These are phyloP conservation scores for Latrodectus hesperus DNA, from an alignment of 2,888 invertebrate species.

Conservation along the genomic window DNA sequence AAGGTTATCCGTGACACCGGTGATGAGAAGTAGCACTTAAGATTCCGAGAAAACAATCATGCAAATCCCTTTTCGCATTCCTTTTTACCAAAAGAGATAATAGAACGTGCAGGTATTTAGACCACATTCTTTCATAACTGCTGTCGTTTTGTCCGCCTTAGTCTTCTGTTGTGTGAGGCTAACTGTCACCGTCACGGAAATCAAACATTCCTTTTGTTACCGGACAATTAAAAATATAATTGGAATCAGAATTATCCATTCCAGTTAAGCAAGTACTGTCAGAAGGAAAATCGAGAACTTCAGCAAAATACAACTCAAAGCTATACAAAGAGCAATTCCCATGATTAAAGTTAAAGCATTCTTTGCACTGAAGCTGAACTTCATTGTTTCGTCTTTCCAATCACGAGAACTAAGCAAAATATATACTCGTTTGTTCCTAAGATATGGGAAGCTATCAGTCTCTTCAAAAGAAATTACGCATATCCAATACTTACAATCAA, in stretches of 20 bases:
- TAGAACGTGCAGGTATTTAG: slow-evolving; percentile 46
- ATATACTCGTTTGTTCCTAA: no score
- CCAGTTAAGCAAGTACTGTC: no score
- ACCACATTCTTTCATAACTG: slow-evolving; percentile 51
- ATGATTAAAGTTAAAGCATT: no score
- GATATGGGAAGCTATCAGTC: no score
- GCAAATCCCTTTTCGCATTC: slow-evolving; percentile 51
- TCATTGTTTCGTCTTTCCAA: no score
- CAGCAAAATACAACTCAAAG: no score
- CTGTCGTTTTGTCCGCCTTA: slow-evolving; percentile 24
- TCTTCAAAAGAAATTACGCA: no score
- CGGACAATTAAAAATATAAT: not conserved
- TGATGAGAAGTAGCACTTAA: slow-evolving; percentile 30
- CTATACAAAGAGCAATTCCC: no score
- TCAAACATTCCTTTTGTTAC: not conserved
- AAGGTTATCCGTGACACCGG: slow-evolving; percentile 27
- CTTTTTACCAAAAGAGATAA: slow-evolving; percentile 9
- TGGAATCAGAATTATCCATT: not conserved
- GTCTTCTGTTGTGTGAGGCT: not conserved
- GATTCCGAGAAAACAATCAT: slow-evolving; percentile 35
- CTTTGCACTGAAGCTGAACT: no score
- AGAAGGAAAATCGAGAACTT: no score
- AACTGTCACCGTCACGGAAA: slow-evolving; percentile 56
- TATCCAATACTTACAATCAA: no score
- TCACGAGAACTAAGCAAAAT: no score